Conservation (phyloP, 1,140 invertebrate genomes). For the Drosophila saltans region DNA sequence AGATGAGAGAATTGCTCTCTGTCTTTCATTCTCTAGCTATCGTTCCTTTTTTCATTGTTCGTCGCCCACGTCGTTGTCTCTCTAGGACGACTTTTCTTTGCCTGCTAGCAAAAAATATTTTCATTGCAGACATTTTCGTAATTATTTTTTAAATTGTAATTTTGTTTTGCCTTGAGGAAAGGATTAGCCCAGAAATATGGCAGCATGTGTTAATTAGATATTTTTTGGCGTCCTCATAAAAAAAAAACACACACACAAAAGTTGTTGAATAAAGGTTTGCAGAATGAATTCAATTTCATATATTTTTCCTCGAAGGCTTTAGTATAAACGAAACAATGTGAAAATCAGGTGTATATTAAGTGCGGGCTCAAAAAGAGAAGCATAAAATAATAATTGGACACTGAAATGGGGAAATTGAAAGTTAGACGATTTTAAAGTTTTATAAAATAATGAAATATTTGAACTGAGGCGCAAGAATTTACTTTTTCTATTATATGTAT, state of each 20-base stretch:
- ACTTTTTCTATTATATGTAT: no score
- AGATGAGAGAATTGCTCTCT: conserved; percentile 5
- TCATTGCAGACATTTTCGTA: conserved; percentile 72
- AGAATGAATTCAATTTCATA: neutral
- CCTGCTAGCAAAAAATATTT: conserved; percentile 46
- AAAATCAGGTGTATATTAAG: neutral
- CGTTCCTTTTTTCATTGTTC: neutral
- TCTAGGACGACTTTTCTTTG: conserved; percentile 9
- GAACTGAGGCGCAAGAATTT: no score
- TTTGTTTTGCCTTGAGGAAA: conserved; percentile 53
- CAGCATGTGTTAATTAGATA: conserved; percentile 75
- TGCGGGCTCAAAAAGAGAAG: neutral
- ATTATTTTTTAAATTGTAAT: conserved; percentile 81
- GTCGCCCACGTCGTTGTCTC: neutral
- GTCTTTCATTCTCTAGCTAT: neutral
- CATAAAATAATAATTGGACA: no score
- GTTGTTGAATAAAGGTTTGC: conserved; percentile 22
- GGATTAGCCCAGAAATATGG: conserved; percentile 61
- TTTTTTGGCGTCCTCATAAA: conserved; percentile 53
- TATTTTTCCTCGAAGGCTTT: neutral
- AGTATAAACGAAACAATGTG: neutral
- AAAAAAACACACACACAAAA: conserved; percentile 20
- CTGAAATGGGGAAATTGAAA: no score
- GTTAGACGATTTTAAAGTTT: no score
- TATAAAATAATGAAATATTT: no score